Conservation (phyloP, 2,113 vertebrate genomes). For the Elaphurus davidianus region DNA sequence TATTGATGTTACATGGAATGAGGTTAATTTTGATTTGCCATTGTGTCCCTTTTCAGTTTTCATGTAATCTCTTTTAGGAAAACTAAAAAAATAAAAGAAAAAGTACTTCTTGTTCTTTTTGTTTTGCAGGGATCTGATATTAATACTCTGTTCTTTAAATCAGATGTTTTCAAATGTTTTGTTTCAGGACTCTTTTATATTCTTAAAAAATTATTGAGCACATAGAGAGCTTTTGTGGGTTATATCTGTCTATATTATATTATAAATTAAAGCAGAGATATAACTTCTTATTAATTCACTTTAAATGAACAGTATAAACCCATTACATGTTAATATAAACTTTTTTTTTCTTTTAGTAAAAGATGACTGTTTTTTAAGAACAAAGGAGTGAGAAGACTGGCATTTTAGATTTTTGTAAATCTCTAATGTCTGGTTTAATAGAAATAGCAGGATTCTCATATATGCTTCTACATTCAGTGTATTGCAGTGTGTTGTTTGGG, state of each 20-base stretch:
- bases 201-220: neutral
- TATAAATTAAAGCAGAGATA: neutral
- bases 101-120: neutral
- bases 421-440: neutral
- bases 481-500: neutral
- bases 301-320: neutral
- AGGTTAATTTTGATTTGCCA: slow-evolving; percentile 18
- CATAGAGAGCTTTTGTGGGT: neutral
- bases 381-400: neutral
- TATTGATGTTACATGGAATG: neutral
- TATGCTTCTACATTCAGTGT: neutral
- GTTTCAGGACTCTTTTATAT: neutral
- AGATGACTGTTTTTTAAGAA: neutral
- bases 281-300: neutral
- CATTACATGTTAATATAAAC: neutral
- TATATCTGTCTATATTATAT: neutral
- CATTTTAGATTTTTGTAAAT: slow-evolving; percentile 13
- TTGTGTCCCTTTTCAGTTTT: slow-evolving; percentile 27
- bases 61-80: neutral
- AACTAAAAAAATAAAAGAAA: neutral
- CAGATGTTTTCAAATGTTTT: neutral
- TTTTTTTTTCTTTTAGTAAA: neutral
- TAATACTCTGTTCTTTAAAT: neutral
- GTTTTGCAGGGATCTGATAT: neutral
- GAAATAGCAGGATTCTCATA: neutral